Evolutionary conservation across 2,888 invertebrate genomes (phyloP).

Genomic region (Tryphoninae sp.): DNA sequence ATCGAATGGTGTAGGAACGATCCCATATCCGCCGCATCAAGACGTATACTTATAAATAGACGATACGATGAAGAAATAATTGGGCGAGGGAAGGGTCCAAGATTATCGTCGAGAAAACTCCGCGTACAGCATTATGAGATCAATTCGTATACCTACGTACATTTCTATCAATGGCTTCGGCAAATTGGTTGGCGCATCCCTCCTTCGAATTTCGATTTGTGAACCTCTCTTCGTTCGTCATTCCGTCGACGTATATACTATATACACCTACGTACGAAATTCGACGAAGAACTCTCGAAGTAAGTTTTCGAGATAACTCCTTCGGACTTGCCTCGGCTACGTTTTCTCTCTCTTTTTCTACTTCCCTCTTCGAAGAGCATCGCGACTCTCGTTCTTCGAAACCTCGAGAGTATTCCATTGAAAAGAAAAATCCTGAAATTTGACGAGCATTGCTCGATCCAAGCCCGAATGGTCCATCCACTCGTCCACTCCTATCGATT

Average conservation of each 20-base stretch:
- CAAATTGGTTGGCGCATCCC: slow-evolving; percentile 24
- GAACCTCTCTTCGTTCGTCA: background rate
- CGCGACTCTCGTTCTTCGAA: slow-evolving; percentile 18
- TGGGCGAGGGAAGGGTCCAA: background rate
- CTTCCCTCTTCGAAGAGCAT: slow-evolving; percentile 9
- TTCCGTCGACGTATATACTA: background rate
- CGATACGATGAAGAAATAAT: background rate
- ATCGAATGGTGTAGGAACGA: too few relatives aligned
- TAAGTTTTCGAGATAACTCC: slow-evolving; percentile 60
- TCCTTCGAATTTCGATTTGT: slow-evolving; percentile 26
- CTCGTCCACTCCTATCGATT: slow-evolving; percentile 55
- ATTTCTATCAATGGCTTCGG: background rate
- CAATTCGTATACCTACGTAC: background rate
- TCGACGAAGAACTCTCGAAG: slow-evolving; percentile 54
- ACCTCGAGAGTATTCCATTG: slow-evolving; percentile 32
- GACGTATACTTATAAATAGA: too few relatives aligned
- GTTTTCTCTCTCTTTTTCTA: slow-evolving; percentile 7
- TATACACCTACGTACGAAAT: slow-evolving; percentile 41
- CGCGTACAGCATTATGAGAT: slow-evolving; percentile 2
- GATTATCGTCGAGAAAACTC: background rate
- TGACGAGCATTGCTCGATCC: slow-evolving; percentile 46
- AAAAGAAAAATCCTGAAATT: slow-evolving; percentile 44
- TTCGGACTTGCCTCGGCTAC: slow-evolving; percentile 13
- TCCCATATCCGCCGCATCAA: too few relatives aligned
- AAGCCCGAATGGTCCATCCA: background rate